These are phyloP conservation scores for Vimba vimba DNA, from an alignment of 2,113 vertebrate species.

Conservation along the genomic window DNA sequence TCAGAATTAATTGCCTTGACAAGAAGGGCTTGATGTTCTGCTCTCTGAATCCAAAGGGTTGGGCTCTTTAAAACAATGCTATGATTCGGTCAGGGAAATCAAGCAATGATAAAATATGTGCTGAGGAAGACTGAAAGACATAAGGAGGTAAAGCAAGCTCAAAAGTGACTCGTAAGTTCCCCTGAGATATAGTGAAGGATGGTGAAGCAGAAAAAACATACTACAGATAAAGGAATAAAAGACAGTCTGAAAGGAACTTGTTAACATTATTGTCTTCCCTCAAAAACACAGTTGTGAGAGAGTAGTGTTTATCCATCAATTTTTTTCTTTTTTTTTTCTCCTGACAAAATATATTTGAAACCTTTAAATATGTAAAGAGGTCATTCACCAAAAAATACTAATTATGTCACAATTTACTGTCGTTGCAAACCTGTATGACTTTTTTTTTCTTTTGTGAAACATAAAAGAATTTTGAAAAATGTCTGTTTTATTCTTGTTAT, in stretches of 20 bases:
- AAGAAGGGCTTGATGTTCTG: slow-evolving; percentile 33
- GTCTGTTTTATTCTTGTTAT: background rate
- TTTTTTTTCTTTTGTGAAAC: background rate
- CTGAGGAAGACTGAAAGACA: slow-evolving; percentile 35
- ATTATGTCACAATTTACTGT: background rate
- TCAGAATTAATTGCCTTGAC: slow-evolving; percentile 45
- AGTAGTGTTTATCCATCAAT: background rate
- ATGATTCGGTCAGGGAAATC: slow-evolving; percentile 20
- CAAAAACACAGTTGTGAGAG: background rate
- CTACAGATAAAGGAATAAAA: slow-evolving; percentile 3
- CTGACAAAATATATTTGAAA: background rate
- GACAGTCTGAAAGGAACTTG: background rate
- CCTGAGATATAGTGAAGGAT: background rate
- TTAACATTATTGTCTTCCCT: background rate
- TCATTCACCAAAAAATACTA: background rate
- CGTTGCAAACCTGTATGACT: background rate
- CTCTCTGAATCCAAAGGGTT: slow-evolving; percentile 10
- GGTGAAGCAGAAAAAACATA: slow-evolving; percentile 12
- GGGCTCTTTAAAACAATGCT: slow-evolving; percentile 20
- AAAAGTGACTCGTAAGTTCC: background rate
- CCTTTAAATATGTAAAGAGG: background rate
- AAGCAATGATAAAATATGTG: slow-evolving; percentile 28
- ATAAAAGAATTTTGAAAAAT: background rate
- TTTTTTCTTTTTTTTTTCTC: background rate
- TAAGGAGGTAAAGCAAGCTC: background rate